Conservation (phyloP, 2,113 vertebrate species). For the Rafetus swinhoei region DNA sequence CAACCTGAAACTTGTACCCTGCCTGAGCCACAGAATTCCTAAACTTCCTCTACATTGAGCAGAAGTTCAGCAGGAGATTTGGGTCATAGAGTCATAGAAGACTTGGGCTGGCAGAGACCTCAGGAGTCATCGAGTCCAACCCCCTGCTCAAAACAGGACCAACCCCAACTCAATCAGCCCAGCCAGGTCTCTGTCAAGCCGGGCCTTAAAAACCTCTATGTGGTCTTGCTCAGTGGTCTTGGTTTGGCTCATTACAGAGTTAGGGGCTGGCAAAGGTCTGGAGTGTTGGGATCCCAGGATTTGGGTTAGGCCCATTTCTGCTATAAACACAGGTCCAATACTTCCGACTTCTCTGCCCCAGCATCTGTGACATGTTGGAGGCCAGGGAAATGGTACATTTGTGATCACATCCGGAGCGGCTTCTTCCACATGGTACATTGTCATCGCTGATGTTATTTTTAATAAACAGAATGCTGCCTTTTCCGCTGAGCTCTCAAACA, state of each 20-base stretch:
- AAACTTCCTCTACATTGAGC: not conserved
- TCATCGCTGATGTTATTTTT: not conserved
- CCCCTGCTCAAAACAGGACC: no score
- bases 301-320: not conserved
- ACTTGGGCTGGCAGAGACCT: no score
- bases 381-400: not conserved
- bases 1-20: not conserved
- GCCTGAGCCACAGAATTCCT: not conserved
- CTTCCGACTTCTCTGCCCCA: not conserved
- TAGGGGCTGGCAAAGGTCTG: not conserved
- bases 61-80: not conserved
- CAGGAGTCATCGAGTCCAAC: no score
- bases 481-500: not conserved
- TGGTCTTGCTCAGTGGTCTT: not conserved
- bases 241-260: fast-evolving
- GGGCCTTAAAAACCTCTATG: no score
- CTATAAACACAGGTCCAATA: not conserved
- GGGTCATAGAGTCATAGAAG: not conserved
- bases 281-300: not conserved
- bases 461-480: not conserved
- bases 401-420: not conserved
- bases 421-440: not conserved
- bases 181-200: no score
- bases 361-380: fast-evolving
- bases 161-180: no score